Conservation (phyloP, 2,797 vertebrate species). For the Labeo calbasu region DNA sequence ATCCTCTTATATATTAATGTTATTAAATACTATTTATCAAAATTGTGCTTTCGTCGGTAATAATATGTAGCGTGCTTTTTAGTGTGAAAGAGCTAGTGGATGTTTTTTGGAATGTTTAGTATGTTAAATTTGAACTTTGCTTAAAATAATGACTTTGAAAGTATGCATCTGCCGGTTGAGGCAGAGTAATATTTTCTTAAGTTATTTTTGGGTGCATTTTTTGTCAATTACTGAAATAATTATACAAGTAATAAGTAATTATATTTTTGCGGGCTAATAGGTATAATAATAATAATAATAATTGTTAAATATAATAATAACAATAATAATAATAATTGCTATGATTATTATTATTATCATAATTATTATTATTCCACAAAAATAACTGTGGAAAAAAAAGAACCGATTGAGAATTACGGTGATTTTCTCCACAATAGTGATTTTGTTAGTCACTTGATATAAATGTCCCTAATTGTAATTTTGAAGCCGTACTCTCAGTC, state of each 20-base stretch:
- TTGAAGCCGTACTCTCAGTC: not conserved
- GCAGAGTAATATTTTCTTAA: not conserved
- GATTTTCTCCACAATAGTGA: not conserved
- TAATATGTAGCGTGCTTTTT: not conserved
- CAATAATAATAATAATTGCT: not conserved
- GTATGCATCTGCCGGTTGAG: not conserved
- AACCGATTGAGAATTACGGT: not conserved
- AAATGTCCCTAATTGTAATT: slow-evolving; percentile 5
- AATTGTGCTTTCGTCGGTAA: not conserved
- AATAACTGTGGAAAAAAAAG: not conserved
- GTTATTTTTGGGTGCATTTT: not conserved
- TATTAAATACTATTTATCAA: not conserved
- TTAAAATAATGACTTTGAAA: not conserved
- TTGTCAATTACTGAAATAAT: not conserved
- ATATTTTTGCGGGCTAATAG: not conserved
- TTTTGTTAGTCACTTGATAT: not conserved
- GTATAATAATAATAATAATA: not conserved
- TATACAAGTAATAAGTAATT: not conserved
- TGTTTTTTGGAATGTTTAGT: not conserved
- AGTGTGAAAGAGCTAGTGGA: not conserved
- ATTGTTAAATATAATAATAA: not conserved
- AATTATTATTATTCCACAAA: not conserved
- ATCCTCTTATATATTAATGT: not conserved
- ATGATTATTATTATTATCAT: not conserved
- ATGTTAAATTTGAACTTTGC: not conserved